Conservation (phyloP, 2,888 invertebrate species). For the Apodemia hepburni region DNA sequence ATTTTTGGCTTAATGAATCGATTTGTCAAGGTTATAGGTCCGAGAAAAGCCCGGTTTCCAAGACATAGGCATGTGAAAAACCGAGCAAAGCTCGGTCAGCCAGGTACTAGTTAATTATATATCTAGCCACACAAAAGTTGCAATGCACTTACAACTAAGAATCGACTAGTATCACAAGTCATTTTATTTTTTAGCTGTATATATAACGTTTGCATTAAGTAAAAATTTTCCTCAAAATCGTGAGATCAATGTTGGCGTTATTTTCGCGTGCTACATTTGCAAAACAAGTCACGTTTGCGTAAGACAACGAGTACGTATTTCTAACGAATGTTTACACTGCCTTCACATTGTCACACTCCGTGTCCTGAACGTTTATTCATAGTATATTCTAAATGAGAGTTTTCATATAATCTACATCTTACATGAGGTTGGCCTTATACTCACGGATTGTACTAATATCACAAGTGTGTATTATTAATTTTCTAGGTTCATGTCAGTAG, state of each 20-base stretch:
- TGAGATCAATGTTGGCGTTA: conserved; percentile 5
- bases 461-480: no score
- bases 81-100: no score
- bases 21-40: no score
- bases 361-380: background rate
- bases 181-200: no score
- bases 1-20: no score
- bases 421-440: background rate
- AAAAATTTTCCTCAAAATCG: background rate
- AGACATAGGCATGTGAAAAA: no score
- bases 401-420: conserved; percentile 1
- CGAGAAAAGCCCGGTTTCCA: no score
- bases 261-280: conserved; percentile 11
- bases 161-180: background rate
- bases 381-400: background rate
- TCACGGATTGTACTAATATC: no score
- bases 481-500: no score
- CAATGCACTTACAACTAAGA: no score
- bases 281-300: conserved; percentile 58
- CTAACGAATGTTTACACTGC: conserved; percentile 69
- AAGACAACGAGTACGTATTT: conserved; percentile 54
- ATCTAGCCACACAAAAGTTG: no score
- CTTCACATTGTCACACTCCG: conserved; percentile 35
- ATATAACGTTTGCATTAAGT: background rate
- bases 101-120: no score